Base-by-base conservation (phyloP, 2,113 vertebrate species). In the Oncorhynchus kisutch region DNA sequence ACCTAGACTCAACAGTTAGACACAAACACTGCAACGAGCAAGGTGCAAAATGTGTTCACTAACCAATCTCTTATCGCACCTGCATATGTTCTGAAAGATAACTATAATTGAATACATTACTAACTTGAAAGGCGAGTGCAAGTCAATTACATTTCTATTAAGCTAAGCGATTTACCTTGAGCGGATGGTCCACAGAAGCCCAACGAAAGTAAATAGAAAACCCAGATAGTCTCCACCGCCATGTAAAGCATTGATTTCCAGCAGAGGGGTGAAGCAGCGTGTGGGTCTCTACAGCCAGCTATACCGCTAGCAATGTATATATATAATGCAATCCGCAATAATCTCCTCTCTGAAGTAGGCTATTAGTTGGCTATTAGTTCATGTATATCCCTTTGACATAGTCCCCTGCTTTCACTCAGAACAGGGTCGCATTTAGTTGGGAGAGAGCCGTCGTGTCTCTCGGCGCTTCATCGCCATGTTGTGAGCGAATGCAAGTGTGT, bases 401-500 rank as follows among this genome's bases (percentile, higher is more conserved):
- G 71, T 83, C 85, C 81, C 74, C 65, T 62, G 71, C 73, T 74
- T 76, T 78, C 57, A 76, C 68, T 69, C 73, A 86, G 79, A 84
- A 83, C 75, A 70, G 27, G 77, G 72, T 74, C 60, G 81, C 80
- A 48, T 85, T 54, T 88, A 45, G 39, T 45, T 84, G 31, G 88
- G 90, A 83, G 79, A 90, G 87, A 93, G 89, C 88, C 90, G 92
- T 91, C 90, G 91, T 91, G 91, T 91, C 91, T 91, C 87, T 89
- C 92, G 87, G 89, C 90, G 90, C 88, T 90, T 86, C 91, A 93
- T 93, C 93, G 93, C 93, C 93, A 94, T 94, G 92, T 94, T 94
- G 91, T 90, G 84, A 90, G 86, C 90, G 86, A 92, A 86, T 86
- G 88, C 89, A 84, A 88, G 88, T 74, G 90, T 91, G 91, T 82